Conservation (phyloP, 2,797 vertebrate genomes). For the Hydrocynus forskahlii region DNA sequence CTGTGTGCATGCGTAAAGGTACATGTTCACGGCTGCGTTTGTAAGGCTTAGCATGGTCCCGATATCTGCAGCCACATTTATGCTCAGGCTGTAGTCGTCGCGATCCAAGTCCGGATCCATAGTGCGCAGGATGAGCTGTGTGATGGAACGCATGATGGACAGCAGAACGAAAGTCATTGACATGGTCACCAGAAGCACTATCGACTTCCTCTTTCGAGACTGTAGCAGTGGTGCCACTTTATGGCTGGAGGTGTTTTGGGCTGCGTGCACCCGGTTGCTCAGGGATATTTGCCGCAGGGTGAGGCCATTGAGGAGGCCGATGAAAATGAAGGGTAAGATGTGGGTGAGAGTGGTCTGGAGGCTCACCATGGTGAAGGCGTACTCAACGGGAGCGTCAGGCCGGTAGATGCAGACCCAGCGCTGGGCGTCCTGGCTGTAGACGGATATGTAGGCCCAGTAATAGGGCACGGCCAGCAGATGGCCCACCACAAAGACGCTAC, state of each 20-base stretch:
- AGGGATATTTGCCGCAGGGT: conserved; percentile 65
- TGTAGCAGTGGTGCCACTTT: conserved; percentile 53
- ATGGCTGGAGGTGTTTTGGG: conserved; percentile 8
- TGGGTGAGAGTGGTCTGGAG: conserved; percentile 67
- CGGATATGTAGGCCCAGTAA: conserved; percentile 70
- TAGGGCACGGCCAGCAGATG: conserved; percentile 66
- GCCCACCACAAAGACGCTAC: conserved; percentile 57
- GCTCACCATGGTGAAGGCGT: conserved; percentile 68
- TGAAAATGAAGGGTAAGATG: conserved; percentile 66
- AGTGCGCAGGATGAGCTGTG: conserved; percentile 69
- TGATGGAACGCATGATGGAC: conserved; percentile 63
- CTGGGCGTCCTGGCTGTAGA: conserved; percentile 46
- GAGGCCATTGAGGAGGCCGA: conserved; percentile 68
- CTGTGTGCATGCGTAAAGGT: conserved; percentile 73
- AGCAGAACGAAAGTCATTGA: conserved; percentile 71
- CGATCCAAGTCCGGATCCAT: conserved; percentile 61
- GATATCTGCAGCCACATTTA: conserved; percentile 69
- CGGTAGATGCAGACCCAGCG: conserved; percentile 65
- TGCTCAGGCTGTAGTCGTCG: conserved; percentile 62
- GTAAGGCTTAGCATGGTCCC: conserved; percentile 73
- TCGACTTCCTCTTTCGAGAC: conserved; percentile 67
- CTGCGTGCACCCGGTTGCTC: conserved; percentile 63
- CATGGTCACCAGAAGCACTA: conserved; percentile 68
- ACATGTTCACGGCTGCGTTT: conserved; percentile 70
- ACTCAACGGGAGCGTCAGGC: conserved; percentile 45